These are phyloP conservation scores for Macrostomum cliftonense DNA, from an alignment of 2,888 invertebrate species.

Conservation along the genomic window DNA sequence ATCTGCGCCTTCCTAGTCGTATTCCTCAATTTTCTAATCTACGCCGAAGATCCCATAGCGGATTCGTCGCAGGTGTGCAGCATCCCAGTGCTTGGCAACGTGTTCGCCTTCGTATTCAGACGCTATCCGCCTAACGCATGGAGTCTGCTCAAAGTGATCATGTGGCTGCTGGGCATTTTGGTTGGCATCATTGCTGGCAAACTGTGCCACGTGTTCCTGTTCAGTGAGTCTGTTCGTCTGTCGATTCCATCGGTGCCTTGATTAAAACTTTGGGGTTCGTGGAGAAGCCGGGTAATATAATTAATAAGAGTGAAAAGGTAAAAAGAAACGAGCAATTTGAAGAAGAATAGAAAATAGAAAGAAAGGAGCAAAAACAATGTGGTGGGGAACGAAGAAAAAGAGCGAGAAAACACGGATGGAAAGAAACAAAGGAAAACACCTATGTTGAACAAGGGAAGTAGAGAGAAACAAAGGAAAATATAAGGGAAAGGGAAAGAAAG, in stretches of 20 bases:
- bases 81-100: slow-evolving; percentile 41
- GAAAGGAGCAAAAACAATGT: too few relatives aligned
- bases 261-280: not conserved
- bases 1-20: slow-evolving; percentile 40
- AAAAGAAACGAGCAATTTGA: too few relatives aligned
- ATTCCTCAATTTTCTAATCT: slow-evolving; percentile 42
- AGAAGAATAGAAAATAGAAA: too few relatives aligned
- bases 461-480: too few relatives aligned
- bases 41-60: slow-evolving; percentile 42
- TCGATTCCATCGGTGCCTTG: too few relatives aligned
- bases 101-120: slow-evolving; percentile 40
- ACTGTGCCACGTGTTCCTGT: slow-evolving; percentile 37
- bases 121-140: slow-evolving; percentile 39
- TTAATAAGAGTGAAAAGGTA: too few relatives aligned
- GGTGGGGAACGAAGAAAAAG: too few relatives aligned
- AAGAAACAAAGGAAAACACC: too few relatives aligned
- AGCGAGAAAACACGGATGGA: too few relatives aligned
- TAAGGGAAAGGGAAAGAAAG: too few relatives aligned
- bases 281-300: too few relatives aligned
- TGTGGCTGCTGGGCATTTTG: slow-evolving; percentile 39
- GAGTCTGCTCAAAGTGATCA: slow-evolving; percentile 31
- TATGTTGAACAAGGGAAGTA: too few relatives aligned
- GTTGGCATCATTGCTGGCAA: slow-evolving; percentile 40
- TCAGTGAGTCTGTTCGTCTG: slow-evolving; percentile 29
- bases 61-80: slow-evolving; percentile 40